Evolutionary conservation across 2,113 vertebrate species (phyloP).

Genomic region (Neoarius graeffei): DNA sequence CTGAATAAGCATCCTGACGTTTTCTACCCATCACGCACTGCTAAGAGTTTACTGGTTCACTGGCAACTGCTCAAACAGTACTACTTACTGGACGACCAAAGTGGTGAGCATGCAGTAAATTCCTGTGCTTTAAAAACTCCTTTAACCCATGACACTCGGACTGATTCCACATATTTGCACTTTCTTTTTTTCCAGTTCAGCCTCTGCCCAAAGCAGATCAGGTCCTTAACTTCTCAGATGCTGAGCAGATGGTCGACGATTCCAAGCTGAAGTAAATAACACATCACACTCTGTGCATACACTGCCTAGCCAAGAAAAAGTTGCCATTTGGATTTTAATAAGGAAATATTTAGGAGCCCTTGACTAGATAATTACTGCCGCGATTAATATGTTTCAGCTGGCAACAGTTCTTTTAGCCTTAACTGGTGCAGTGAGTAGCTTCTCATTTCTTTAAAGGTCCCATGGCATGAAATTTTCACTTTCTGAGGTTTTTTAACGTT

Average conservation of each 20-base stretch:
- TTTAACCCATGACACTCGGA: neutral
- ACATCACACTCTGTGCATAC: neutral
- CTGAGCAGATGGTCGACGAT: slow-evolving; percentile 93
- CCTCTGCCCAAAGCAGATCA: slow-evolving; percentile 94
- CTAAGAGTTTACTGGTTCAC: slow-evolving; percentile 89
- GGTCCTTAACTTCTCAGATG: slow-evolving; percentile 93
- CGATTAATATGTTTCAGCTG: too few species aligned
- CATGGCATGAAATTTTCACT: too few species aligned
- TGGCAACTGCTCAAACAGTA: slow-evolving; percentile 98
- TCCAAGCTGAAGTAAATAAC: slow-evolving; percentile 85
- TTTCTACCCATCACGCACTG: slow-evolving; percentile 88
- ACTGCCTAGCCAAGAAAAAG: too few species aligned
- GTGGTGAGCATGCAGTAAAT: slow-evolving; percentile 72
- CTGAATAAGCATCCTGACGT: slow-evolving; percentile 85
- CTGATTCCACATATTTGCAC: neutral
- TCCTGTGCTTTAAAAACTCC: neutral
- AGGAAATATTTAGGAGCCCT: too few species aligned
- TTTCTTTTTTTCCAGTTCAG: slow-evolving; percentile 78
- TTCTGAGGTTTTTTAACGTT: too few species aligned
- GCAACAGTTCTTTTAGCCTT: too few species aligned
- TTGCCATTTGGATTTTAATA: too few species aligned
- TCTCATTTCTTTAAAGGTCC: too few species aligned
- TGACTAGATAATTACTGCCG: too few species aligned
- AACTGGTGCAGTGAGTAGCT: too few species aligned
- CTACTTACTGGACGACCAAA: slow-evolving; percentile 93